A percentile compares a stretch with the other conserved stretches of the same genome.
Evolutionary conservation across 2,888 invertebrate genomes (phyloP).

Genomic region (Cataglyphis cursor): DNA sequence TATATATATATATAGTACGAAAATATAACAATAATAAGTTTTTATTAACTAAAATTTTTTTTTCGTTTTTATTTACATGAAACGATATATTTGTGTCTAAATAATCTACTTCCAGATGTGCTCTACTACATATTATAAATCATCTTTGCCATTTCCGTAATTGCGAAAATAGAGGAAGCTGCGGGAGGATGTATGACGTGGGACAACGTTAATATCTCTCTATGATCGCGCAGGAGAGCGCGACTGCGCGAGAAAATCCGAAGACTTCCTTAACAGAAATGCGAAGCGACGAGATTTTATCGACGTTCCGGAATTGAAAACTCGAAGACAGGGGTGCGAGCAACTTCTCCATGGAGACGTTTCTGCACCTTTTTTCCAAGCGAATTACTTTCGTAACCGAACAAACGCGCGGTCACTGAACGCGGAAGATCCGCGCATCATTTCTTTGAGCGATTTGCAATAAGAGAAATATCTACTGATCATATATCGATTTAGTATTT

Average conservation of each 20-base stretch:
- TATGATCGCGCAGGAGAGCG: conserved; percentile 23
- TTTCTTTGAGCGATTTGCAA: neutral
- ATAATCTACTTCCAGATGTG: neutral
- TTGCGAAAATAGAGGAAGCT: conserved; percentile 3
- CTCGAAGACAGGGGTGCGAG: conserved; percentile 12
- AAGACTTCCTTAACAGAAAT: conserved; percentile 39
- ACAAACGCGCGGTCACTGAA: conserved; percentile 26
- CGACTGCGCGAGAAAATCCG: conserved; percentile 41
- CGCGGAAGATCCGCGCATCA: conserved; percentile 20
- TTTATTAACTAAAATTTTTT: neutral
- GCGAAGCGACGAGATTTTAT: conserved; percentile 38
- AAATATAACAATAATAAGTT: neutral
- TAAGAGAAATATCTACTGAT: neutral
- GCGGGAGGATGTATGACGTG: neutral
- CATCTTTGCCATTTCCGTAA: conserved; percentile 4
- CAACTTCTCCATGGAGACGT: conserved; percentile 13
- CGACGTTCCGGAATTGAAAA: conserved; percentile 45
- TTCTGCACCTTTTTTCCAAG: conserved; percentile 33
- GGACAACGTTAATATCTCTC: conserved; percentile 31
- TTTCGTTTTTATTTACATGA: neutral
- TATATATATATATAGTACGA: neutral
- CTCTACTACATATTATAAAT: conserved; percentile 24
- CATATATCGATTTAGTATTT: neutral
- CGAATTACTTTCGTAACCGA: conserved; percentile 29
- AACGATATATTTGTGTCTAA: conserved; percentile 8